A percentile compares a stretch with the other conserved stretches of the same genome.
These are phyloP conservation scores for Ranitomeya imitator DNA, from an alignment of 2,113 vertebrate genomes.

Conservation along the genomic window DNA sequence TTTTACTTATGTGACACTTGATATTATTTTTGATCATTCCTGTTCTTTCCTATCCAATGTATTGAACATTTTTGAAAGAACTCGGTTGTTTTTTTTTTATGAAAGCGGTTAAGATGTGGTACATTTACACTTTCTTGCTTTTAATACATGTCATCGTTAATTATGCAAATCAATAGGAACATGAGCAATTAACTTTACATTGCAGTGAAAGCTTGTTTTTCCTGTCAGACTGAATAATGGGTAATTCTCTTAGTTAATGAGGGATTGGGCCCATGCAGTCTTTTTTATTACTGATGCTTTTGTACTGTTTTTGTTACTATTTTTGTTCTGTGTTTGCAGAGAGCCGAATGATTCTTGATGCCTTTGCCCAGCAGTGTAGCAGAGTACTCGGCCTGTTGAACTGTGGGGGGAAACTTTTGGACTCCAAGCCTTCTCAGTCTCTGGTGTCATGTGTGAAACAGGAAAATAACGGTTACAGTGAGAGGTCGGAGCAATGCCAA, in stretches of 20 bases:
- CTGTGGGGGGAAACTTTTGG: slow-evolving; percentile 89
- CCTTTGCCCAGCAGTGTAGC: slow-evolving; percentile 97
- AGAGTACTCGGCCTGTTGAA: slow-evolving; percentile 96
- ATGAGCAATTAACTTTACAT: slow-evolving; percentile 47
- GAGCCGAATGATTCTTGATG: slow-evolving; percentile 94
- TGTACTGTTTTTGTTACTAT: slow-evolving; percentile 48
- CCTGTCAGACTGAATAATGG: slow-evolving; percentile 33
- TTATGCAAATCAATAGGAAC: slow-evolving; percentile 43
- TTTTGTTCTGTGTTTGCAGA: slow-evolving; percentile 75
- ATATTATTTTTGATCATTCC: not conserved
- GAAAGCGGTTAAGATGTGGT: not conserved
- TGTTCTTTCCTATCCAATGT: not conserved
- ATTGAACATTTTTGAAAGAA: not conserved
- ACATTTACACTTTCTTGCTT: slow-evolving; percentile 24
- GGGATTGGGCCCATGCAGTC: not conserved
- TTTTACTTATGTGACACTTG: not conserved
- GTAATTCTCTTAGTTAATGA: slow-evolving; percentile 31
- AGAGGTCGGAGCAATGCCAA: slow-evolving; percentile 76
- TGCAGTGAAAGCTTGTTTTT: slow-evolving; percentile 36
- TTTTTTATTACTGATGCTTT: not conserved
- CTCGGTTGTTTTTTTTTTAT: not conserved
- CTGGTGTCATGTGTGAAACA: slow-evolving; percentile 88
- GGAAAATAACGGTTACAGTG: slow-evolving; percentile 78
- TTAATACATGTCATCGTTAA: slow-evolving; percentile 38
- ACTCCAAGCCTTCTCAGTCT: slow-evolving; percentile 78